phyloP scores from a whole-genome alignment of 2,888 invertebrate species.

The Papilio protenor region DNA sequence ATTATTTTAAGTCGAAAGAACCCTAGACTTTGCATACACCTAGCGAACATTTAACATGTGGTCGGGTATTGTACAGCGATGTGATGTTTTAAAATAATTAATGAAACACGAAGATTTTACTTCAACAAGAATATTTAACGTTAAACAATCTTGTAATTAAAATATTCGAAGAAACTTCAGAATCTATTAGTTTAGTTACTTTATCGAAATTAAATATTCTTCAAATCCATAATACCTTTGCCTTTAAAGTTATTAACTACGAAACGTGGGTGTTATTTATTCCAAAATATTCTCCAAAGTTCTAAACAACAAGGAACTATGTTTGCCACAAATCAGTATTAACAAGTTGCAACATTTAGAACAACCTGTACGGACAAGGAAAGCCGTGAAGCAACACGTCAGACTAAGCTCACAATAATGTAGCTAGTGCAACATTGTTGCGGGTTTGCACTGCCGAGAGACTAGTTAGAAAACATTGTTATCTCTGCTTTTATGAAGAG shows the following conservation, averaged over 20 bases:
- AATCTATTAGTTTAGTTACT: not conserved
- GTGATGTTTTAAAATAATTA: conserved; percentile 7
- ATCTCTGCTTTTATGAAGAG: not conserved
- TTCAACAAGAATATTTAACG: not conserved
- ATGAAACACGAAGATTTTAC: not conserved
- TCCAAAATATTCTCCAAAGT: not conserved
- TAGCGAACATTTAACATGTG: conserved; percentile 1
- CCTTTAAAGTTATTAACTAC: not conserved
- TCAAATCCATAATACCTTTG: not conserved
- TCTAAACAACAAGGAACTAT: conserved; percentile 16
- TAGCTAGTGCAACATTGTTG: not conserved
- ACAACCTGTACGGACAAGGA: conserved; percentile 16
- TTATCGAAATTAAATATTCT: not conserved
- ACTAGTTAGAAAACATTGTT: not conserved
- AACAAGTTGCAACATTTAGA: conserved; percentile 20
- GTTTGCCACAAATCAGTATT: conserved; percentile 19
- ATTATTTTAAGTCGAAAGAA: conserved; percentile 3
- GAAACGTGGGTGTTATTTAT: not conserved
- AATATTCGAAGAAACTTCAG: not conserved
- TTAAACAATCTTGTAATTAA: not conserved
- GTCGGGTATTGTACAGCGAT: not conserved
- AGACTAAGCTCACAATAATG: conserved; percentile 17
- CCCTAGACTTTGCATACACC: conserved; percentile 2
- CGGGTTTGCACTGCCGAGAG: not conserved
- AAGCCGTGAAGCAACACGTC: conserved; percentile 16